A percentile compares a stretch with the other conserved stretches of the same genome.
Evolutionary conservation across 2,888 invertebrate genomes (phyloP).

Genomic region (Operophtera brumata): DNA sequence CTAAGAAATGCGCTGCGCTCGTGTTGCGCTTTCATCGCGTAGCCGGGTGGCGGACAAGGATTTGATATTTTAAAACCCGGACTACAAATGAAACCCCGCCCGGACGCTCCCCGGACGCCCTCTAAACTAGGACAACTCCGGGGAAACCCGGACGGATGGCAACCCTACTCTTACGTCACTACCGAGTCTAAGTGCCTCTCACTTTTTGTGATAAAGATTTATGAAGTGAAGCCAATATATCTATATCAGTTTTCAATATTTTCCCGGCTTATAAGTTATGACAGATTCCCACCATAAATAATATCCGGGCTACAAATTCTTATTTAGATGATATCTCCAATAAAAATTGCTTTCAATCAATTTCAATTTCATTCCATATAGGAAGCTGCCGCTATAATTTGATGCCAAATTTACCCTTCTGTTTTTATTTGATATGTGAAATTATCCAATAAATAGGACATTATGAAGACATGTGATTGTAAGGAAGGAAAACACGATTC

Average conservation of each 20-base stretch:
- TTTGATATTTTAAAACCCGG: too few species aligned
- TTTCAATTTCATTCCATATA: conserved; percentile 7
- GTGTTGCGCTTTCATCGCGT: too few species aligned
- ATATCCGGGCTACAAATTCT: background rate
- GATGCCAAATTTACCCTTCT: conserved; percentile 14
- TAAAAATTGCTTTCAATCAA: conserved; percentile 14
- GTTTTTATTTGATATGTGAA: background rate
- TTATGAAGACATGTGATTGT: conserved; percentile 27
- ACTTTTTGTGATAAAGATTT: background rate
- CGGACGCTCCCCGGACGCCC: too few species aligned
- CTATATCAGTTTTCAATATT: conserved; percentile 14
- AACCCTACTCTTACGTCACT: too few species aligned
- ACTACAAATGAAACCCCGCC: too few species aligned
- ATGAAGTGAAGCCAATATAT: conserved; percentile 5
- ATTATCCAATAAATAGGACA: conserved; percentile 26
- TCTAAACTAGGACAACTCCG: too few species aligned
- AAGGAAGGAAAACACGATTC: background rate
- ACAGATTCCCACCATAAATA: conserved; percentile 12
- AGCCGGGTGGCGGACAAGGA: too few species aligned
- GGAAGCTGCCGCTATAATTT: conserved; percentile 8
- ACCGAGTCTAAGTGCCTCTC: background rate
- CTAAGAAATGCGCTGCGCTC: too few species aligned
- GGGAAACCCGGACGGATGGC: too few species aligned
- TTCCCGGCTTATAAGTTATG: background rate
- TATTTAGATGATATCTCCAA: conserved; percentile 12